Conservation (phyloP, 2,888 invertebrate species). For the Phyllotreta striolata region DNA sequence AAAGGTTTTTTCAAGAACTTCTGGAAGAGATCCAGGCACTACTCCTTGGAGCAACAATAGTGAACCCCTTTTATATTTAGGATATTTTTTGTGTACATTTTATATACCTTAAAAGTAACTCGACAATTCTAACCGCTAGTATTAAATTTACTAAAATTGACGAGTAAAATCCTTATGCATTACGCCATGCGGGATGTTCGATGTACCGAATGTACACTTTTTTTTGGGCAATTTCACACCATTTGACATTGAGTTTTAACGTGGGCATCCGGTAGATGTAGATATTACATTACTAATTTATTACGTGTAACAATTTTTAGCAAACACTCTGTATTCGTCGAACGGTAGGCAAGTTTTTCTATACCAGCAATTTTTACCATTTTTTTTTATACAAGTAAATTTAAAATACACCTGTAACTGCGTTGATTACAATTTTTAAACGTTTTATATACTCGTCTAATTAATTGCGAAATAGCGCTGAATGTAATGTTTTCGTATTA, state of each 20-base stretch:
- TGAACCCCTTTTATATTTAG: constrained; percentile 42
- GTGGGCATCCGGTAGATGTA: constrained; percentile 42
- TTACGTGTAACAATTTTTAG: constrained; percentile 45
- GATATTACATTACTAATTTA: constrained; percentile 52
- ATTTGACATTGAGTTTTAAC: constrained; percentile 15
- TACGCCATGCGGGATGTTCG: constrained; percentile 26
- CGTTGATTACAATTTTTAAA: background rate
- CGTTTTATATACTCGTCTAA: no score
- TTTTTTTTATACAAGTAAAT: background rate
- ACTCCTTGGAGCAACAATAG: constrained; percentile 87
- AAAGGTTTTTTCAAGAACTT: constrained; percentile 89
- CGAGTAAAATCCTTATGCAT: constrained; percentile 40
- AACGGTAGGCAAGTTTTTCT: constrained; percentile 30
- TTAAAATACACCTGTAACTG: background rate
- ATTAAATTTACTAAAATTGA: constrained; percentile 49
- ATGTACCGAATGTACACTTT: constrained; percentile 22
- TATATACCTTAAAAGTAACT: constrained; percentile 49
- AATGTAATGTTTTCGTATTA: no score
- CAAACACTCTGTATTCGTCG: constrained; percentile 41
- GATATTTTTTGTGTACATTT: constrained; percentile 54
- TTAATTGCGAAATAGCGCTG: no score
- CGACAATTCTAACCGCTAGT: constrained; percentile 51
- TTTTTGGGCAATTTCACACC: constrained; percentile 15
- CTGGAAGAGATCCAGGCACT: constrained; percentile 88
- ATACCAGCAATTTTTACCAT: background rate